Percentiles rank a stretch among this genome's conserved stretches.
Conservation (phyloP, 1,140 invertebrate genomes). For the Hyposmocoma kahamanoa region DNA sequence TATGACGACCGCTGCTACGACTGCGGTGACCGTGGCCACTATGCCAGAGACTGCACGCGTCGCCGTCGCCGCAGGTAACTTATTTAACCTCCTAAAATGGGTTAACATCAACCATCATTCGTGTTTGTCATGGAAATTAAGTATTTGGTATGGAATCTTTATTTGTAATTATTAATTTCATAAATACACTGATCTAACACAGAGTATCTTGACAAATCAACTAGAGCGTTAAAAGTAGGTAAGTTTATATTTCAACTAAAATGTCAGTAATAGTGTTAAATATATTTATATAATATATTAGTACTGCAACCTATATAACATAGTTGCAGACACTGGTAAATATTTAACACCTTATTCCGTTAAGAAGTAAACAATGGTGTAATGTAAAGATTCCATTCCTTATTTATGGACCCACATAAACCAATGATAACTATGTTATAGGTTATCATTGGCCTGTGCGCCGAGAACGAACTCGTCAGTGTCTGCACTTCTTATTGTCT, state of each 20-base stretch:
- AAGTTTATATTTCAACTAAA: too few species aligned
- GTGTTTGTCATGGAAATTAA: constrained; percentile 22
- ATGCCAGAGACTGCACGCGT: constrained; percentile 89
- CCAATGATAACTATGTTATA: constrained; percentile 74
- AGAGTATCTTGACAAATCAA: too few species aligned
- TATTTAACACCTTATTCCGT: too few species aligned
- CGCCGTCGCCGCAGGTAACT: constrained; percentile 76
- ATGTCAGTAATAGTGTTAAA: too few species aligned
- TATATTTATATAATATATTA: too few species aligned
- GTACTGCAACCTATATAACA: too few species aligned
- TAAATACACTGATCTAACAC: too few species aligned
- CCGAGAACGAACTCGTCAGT: constrained; percentile 68
- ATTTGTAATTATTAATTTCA: too few species aligned
- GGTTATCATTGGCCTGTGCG: constrained; percentile 73
- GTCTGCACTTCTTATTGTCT: constrained; percentile 72
- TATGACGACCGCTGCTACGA: constrained; percentile 92
- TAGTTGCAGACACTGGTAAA: too few species aligned
- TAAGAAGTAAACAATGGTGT: too few species aligned
- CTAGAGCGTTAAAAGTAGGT: too few species aligned
- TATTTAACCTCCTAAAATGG: background rate
- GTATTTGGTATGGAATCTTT: constrained; percentile 44
- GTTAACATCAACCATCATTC: background rate
- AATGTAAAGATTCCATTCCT: constrained; percentile 63
- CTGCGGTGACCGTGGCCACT: constrained; percentile 93
- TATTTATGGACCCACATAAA: constrained; percentile 54